Evolutionary conservation across 2,888 invertebrate species (phyloP).

Genomic region (Pseudeuparius sepicola): DNA sequence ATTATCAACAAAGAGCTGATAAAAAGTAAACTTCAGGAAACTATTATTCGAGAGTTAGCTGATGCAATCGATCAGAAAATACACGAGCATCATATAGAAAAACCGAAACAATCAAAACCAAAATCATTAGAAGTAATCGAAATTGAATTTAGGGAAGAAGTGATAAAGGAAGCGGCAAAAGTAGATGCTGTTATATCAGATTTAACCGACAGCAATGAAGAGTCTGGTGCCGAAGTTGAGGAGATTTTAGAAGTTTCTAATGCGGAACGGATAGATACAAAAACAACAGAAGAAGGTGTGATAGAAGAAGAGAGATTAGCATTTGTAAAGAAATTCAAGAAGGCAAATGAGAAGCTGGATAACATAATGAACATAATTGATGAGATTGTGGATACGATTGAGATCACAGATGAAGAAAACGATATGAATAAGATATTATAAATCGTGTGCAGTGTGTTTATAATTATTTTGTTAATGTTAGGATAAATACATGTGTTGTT

Average conservation of each 20-base stretch:
- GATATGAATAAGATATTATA: slow-evolving; percentile 13
- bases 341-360: slow-evolving; percentile 35
- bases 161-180: slow-evolving; percentile 3
- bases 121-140: neutral
- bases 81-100: slow-evolving; percentile 9
- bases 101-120: slow-evolving; percentile 7
- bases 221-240: slow-evolving; percentile 1
- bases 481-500: too few relatives aligned
- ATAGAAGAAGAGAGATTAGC: slow-evolving; percentile 20
- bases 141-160: neutral
- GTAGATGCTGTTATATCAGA: neutral
- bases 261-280: neutral
- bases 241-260: slow-evolving; percentile 1
- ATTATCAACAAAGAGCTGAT: slow-evolving; percentile 41
- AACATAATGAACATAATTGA: slow-evolving; percentile 36
- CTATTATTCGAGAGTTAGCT: slow-evolving; percentile 31
- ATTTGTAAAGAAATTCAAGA: slow-evolving; percentile 30
- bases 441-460: too few relatives aligned
- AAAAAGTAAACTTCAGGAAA: slow-evolving; percentile 38
- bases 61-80: slow-evolving; percentile 24
- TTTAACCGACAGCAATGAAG: slow-evolving; percentile 7
- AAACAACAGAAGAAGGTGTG: slow-evolving; percentile 17
- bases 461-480: too few relatives aligned
- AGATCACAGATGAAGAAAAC: slow-evolving; percentile 29
- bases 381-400: slow-evolving; percentile 37